Evolutionary conservation across 92 coral and sea anemone species (phyloP).

Genomic region (Epizoanthus rinbou): DNA sequence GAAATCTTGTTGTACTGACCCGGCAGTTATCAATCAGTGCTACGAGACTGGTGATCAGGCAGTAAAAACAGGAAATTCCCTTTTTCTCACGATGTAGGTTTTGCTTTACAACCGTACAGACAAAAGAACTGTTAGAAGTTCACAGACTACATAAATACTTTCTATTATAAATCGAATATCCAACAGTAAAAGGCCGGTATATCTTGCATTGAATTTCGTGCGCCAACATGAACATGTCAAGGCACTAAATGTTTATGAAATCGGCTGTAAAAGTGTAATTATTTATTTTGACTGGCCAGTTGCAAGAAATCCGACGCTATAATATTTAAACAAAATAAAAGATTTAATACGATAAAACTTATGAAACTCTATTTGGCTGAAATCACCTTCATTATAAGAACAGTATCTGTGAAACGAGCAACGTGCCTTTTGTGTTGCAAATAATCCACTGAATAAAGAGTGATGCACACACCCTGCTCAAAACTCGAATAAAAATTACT

Average conservation of each 20-base stretch:
- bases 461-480: slow-evolving; percentile 4
- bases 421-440: slow-evolving; percentile 9
- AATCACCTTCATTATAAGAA: not conserved
- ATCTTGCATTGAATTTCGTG: too few species aligned
- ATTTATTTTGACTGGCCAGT: too few species aligned
- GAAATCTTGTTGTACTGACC: not conserved
- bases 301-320: too few species aligned
- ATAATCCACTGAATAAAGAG: not conserved
- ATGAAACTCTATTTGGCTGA: too few species aligned
- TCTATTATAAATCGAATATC: not conserved
- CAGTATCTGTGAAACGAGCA: not conserved
- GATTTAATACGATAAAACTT: too few species aligned
- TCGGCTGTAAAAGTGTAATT: too few species aligned
- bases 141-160: not conserved
- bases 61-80: not conserved
- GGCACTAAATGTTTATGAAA: too few species aligned
- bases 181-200: too few species aligned
- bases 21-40: not conserved
- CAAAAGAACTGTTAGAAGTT: not conserved
- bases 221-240: too few species aligned
- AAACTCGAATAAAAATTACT: slow-evolving; percentile 4
- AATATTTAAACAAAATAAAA: too few species aligned
- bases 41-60: not conserved
- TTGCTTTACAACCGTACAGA: not conserved
- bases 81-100: not conserved